Evolutionary conservation across 2,113 vertebrate species (phyloP), one percentile per base, ranked within the genome.

Genomic region (Mohoua ochrocephala): DNA sequence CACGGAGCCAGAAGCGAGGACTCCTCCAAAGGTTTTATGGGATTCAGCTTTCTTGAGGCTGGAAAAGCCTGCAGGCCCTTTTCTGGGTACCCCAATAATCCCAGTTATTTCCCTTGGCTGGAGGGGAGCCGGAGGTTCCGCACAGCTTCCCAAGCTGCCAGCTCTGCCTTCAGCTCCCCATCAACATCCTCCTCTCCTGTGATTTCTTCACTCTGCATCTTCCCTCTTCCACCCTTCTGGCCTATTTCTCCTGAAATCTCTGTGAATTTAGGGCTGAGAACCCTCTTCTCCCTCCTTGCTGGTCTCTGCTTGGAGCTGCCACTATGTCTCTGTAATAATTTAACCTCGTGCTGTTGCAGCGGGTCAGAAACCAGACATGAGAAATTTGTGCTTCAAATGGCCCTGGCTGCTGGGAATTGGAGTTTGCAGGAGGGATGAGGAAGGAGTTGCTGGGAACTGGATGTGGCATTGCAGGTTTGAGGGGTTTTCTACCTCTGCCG

Each of bases 321-420:
- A 0, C 47, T 1, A 3, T 4, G 8, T 13, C 23, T 73, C 9
- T 0, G 3, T 11, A 11, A 50, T 3, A 4, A 21, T 73, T 81
- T 4, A 63, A 41, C n/a, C 45, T 59, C 61, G 22, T 4, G 16
- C n/a, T 80, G 31, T 24, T 54, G 30, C 83, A 86, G 73, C 3
- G 4, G 64, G 28, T 64, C 44, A 69, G 13, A 63, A 84, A 75
- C 0, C n/a, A 67, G 47, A 50, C 20, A 2, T 7, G 7, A 75
- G 28, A 37, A 56, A 24, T 64, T 56, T 91, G 61, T 42, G 76
- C 24, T 74, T 76, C 17, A 86, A 80, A 45, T 19, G 44, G 60
- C 61, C 39, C 39, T 47, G 20, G 30, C 45, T 74, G 41, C 47
- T 81, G 56, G n/a, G 27, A 80, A 92, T 56, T 10, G 2, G 75